Percentiles rank a stretch among this genome's conserved stretches.
Evolutionary conservation across 2,797 vertebrate genomes (phyloP).

Genomic region (Gobio occitaniae): DNA sequence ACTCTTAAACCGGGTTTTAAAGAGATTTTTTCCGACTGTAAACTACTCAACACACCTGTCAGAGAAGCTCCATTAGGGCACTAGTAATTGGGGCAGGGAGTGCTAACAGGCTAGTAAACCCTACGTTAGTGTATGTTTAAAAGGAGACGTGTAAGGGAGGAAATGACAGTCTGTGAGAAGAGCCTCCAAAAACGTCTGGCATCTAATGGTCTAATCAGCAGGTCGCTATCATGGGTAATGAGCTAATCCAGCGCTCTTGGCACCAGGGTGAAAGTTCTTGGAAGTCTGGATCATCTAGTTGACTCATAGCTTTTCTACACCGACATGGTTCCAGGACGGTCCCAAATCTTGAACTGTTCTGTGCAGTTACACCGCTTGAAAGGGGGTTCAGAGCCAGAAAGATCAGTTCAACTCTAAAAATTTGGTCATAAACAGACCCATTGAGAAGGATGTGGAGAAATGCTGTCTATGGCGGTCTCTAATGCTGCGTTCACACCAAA

Average conservation of each 20-base stretch:
- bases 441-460: background rate
- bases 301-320: background rate
- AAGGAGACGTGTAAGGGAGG: constrained; percentile 63
- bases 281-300: background rate
- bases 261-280: constrained; percentile 1
- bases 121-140: constrained; percentile 66
- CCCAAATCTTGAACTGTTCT: background rate
- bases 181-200: constrained; percentile 64
- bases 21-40: constrained; percentile 44
- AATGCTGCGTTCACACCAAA: too few species aligned
- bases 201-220: constrained; percentile 67
- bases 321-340: background rate
- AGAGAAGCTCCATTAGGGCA: constrained; percentile 34
- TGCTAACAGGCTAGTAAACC: constrained; percentile 68
- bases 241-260: constrained; percentile 39
- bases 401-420: background rate
- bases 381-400: background rate
- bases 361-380: background rate
- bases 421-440: background rate
- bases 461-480: background rate
- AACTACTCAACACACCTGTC: constrained; percentile 52
- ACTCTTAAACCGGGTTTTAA: constrained; percentile 30
- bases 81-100: constrained; percentile 41
- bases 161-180: constrained; percentile 67
- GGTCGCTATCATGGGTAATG: constrained; percentile 31